Percentiles rank a stretch among this genome's conserved stretches.
Evolutionary conservation across 2,113 vertebrate species (phyloP).

Genomic region (Pica pica): DNA sequence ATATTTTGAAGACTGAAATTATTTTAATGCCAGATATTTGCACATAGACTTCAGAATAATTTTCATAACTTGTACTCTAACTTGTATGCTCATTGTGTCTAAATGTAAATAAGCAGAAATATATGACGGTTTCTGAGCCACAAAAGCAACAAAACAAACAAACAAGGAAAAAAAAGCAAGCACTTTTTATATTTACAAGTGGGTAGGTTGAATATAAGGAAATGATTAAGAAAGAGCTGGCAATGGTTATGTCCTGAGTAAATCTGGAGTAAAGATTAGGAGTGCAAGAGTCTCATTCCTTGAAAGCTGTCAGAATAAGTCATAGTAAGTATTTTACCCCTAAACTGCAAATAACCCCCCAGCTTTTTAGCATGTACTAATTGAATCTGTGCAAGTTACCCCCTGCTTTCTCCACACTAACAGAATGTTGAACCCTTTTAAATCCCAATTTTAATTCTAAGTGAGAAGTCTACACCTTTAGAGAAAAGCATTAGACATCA

Average conservation of each 20-base stretch:
- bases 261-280: slow-evolving; percentile 33
- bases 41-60: not conserved
- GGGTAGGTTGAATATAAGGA: slow-evolving; percentile 16
- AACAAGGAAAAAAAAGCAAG: not conserved
- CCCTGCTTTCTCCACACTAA: not conserved
- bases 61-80: not conserved
- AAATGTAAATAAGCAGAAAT: not conserved
- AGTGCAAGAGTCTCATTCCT: not conserved
- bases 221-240: slow-evolving; percentile 41
- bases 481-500: not conserved
- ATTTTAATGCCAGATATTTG: not conserved
- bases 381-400: not conserved
- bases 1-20: not conserved
- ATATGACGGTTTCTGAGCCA: not conserved
- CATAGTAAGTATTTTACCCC: not conserved
- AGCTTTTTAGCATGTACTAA: not conserved
- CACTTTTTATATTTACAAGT: not conserved
- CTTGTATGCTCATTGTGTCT: not conserved
- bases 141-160: not conserved
- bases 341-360: not conserved
- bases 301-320: not conserved
- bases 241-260: not conserved
- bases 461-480: not conserved
- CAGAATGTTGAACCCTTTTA: not conserved
- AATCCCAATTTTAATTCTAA: not conserved